Conservation (phyloP, 2,797 vertebrate genomes). For the Cichlasoma orientale region DNA sequence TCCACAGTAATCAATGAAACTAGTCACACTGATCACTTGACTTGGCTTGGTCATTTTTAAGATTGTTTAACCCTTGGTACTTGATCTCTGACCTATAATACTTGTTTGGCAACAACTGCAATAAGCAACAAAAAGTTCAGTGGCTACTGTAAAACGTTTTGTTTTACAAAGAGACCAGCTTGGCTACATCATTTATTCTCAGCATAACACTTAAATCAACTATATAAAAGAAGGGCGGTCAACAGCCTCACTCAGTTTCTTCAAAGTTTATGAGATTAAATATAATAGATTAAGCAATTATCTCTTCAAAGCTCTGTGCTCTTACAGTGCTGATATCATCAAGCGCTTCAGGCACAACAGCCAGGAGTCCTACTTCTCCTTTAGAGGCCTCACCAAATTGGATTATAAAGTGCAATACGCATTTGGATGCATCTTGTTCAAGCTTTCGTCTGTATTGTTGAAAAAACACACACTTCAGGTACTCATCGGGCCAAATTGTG, state of each 20-base stretch:
- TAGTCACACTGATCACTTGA: slow-evolving; percentile 64
- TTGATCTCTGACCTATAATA: neutral
- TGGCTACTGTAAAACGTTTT: neutral
- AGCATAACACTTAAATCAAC: neutral
- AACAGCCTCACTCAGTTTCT: neutral
- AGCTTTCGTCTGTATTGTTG: neutral
- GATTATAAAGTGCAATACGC: neutral
- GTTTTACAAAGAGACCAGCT: neutral
- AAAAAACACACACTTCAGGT: neutral
- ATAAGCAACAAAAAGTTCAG: neutral
- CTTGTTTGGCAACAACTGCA: neutral
- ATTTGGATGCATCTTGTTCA: neutral
- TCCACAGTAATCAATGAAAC: slow-evolving; percentile 62
- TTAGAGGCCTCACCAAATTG: slow-evolving; percentile 19
- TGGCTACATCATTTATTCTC: neutral
- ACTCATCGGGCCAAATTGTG: neutral
- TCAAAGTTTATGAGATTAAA: neutral
- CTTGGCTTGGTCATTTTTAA: slow-evolving; percentile 37
- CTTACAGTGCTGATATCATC: slow-evolving; percentile 10
- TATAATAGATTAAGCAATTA: neutral
- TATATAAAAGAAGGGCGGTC: neutral
- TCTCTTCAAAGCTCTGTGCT: neutral
- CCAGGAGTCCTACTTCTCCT: slow-evolving; percentile 5
- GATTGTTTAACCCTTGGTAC: slow-evolving; percentile 9
- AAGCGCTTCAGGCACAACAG: slow-evolving; percentile 4